Base-by-base conservation (phyloP, 2,888 invertebrate species). In the Apoderus coryli region DNA sequence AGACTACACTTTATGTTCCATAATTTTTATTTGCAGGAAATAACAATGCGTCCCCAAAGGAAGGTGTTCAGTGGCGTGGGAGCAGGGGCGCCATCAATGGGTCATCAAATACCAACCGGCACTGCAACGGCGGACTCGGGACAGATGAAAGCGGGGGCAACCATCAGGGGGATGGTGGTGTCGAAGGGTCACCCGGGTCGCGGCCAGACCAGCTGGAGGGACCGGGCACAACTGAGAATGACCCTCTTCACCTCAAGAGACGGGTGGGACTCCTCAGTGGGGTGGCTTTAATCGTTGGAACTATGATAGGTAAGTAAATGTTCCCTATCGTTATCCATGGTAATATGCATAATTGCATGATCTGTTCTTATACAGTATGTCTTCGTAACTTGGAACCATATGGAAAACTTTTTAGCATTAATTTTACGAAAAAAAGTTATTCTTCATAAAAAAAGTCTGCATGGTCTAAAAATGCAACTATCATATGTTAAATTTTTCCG, bases 191-290 rank as follows among this genome's bases (percentile, higher is more conserved):
- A 57, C 64, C 64, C 64, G 51, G 61, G 65, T 63, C 64, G 66
- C 67, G 68, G 67, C 65, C 67, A 55, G 44, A 69, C 31, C 63
- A 69, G 60, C 44, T 69, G 68, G 53, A 82, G 86, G 76, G 86
- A 81, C 63, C 78, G 79, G 78, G 76, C 80, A 65, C 86, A 88
- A 71, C 78, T 84, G 67, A 75, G 86, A 76, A 85, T 79, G 81
- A 88, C 85, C 65, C 82, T 88, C 74, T 90, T 89, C 84, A 88
- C 85, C 86, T 89, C 85, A 79, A 89, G 86, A 88, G 89, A 81
- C 84, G 86, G 80, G 84, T 93, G 77, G 90, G 92, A 76, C 85
- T 92, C 76, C 68, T 90, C 78, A 89, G 89, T 79, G 92, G 92
- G 77, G 86, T 88, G 75, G 89, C 90, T 77, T 76, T 93, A 78